Evolutionary conservation across 1,140 invertebrate genomes (phyloP).

Genomic region (Heterodera schachtii): DNA sequence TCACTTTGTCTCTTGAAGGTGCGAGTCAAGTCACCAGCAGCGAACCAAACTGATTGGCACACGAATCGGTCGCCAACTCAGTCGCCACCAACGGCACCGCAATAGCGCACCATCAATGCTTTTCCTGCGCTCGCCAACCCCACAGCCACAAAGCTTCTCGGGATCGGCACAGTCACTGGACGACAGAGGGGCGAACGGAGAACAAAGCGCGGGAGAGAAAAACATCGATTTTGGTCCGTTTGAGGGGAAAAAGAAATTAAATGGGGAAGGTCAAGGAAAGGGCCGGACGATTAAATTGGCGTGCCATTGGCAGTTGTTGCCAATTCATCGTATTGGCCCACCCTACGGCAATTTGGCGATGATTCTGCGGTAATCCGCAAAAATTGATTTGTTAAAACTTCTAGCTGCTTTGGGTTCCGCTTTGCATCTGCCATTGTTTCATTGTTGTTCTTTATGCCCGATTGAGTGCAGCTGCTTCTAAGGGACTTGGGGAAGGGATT

Average conservation of each 20-base stretch:
- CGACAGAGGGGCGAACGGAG: not conserved
- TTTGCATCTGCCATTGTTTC: not conserved
- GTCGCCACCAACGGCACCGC: conserved; percentile 28
- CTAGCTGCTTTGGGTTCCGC: too few species aligned
- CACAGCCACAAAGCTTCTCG: conserved; percentile 23
- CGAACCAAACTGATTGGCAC: conserved; percentile 7
- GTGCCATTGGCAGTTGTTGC: too few species aligned
- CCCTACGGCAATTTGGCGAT: too few species aligned
- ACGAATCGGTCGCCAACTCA: conserved; percentile 19
- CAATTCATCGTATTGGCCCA: too few species aligned
- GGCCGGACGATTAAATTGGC: not conserved
- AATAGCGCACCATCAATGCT: conserved; percentile 47
- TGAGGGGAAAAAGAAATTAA: not conserved
- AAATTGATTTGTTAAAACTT: not conserved
- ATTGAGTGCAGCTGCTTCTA: not conserved
- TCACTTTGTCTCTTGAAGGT: conserved; percentile 22
- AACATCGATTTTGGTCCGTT: not conserved
- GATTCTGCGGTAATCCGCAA: too few species aligned
- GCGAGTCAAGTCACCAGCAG: conserved; percentile 41
- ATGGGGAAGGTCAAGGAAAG: not conserved
- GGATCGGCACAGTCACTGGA: conserved; percentile 4
- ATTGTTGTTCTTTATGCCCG: not conserved
- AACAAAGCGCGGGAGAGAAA: not conserved
- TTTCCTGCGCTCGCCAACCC: conserved; percentile 41
- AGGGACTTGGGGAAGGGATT: not conserved